Percentiles rank a stretch among this genome's conserved stretches.
Conservation (phyloP, 2,888 invertebrate species). For the Aphelenchoides bicaudatus region DNA sequence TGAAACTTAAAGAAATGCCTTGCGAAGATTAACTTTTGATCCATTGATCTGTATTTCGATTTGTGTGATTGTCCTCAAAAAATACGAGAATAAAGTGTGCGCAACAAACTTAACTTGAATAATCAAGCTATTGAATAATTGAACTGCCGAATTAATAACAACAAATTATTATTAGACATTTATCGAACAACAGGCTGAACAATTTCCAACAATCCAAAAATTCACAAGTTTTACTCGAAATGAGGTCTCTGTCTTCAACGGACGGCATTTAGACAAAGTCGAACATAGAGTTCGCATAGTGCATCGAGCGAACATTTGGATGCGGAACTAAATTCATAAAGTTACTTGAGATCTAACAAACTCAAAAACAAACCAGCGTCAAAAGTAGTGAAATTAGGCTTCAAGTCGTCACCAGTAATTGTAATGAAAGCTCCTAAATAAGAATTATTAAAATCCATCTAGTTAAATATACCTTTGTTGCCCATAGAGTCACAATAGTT, state of each 20-base stretch:
- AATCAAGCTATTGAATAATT: too few species aligned
- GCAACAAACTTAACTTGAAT: too few species aligned
- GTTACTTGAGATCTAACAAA: too few species aligned
- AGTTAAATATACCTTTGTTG: slow-evolving; percentile 69
- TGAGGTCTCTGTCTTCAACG: too few species aligned
- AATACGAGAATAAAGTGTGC: slow-evolving; percentile 6
- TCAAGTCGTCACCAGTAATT: slow-evolving; percentile 71
- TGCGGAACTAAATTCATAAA: too few species aligned
- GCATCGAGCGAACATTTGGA: slow-evolving; percentile 56
- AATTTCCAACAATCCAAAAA: too few species aligned
- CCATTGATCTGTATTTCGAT: background rate
- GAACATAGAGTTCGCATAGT: slow-evolving; percentile 29
- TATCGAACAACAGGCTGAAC: too few species aligned
- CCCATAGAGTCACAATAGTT: slow-evolving; percentile 94
- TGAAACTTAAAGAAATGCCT: slow-evolving; percentile 3
- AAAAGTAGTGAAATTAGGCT: slow-evolving; percentile 84
- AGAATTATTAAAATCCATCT: background rate
- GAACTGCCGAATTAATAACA: too few species aligned
- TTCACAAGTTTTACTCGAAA: too few species aligned
- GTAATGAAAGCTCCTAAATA: slow-evolving; percentile 83
- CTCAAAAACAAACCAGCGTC: too few species aligned
- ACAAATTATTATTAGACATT: too few species aligned
- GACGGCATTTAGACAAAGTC: slow-evolving; percentile 25
- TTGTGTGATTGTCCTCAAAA: slow-evolving; percentile 15
- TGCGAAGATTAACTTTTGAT: background rate